phyloP scores from a whole-genome alignment of 2,113 vertebrate genomes.

The Gallinago paraguaiae region DNA sequence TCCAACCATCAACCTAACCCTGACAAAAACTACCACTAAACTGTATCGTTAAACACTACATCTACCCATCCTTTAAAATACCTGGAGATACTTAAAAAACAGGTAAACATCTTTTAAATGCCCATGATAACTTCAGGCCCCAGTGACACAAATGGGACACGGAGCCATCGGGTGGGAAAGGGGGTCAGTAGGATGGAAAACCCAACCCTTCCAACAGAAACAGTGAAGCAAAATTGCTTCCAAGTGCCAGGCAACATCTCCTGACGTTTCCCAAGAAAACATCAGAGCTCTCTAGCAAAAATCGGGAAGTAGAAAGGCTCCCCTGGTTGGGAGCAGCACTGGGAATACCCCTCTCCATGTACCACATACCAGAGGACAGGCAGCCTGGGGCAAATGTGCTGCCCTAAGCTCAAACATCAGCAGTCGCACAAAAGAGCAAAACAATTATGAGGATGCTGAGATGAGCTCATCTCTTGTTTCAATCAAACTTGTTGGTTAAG shows the following conservation, averaged over 20 bases:
- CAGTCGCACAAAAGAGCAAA: neutral
- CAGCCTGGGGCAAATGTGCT: neutral
- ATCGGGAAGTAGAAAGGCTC: neutral
- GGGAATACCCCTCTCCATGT: fast-evolving
- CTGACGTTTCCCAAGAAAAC: neutral
- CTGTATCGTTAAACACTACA: neutral
- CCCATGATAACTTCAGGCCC: neutral
- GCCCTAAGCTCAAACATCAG: neutral
- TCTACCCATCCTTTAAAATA: neutral
- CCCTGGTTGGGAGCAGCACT: neutral
- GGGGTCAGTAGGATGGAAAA: neutral
- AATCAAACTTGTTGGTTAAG: neutral
- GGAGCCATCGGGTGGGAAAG: fast-evolving
- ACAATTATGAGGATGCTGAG: neutral
- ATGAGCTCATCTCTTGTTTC: neutral
- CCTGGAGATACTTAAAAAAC: neutral
- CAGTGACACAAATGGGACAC: fast-evolving
- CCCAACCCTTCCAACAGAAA: neutral
- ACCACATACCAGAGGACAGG: neutral
- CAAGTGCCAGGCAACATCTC: neutral
- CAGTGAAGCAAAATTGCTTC: neutral
- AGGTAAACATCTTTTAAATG: neutral
- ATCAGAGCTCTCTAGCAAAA: neutral
- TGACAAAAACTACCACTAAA: neutral
- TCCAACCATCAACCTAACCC: neutral